These are phyloP conservation scores for Thamnophis sirtalis DNA, from an alignment of 2,113 vertebrate species.

Conservation along the genomic window DNA sequence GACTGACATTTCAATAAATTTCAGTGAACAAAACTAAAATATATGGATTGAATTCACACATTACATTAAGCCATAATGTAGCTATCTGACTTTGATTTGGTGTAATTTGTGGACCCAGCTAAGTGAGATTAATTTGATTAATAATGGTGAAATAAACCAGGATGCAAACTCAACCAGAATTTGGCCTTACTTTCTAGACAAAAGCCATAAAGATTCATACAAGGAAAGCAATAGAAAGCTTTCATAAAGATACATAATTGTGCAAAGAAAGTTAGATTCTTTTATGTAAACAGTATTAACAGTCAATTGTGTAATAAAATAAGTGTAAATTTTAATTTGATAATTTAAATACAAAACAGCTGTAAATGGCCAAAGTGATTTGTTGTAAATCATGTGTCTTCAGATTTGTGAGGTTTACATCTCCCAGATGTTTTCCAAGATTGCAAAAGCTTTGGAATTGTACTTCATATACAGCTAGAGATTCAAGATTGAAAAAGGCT, in stretches of 20 bases:
- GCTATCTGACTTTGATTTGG: neutral
- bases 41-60: neutral
- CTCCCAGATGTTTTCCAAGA: neutral
- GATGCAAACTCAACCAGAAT: neutral
- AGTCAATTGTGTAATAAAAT: conserved; percentile 10
- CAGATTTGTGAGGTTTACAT: neutral
- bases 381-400: conserved; percentile 10
- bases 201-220: neutral
- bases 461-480: neutral
- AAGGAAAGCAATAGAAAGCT: neutral
- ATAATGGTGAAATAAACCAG: neutral
- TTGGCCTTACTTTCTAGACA: neutral
- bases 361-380: conserved; percentile 30
- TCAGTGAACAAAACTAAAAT: neutral
- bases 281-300: neutral
- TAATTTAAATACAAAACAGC: conserved; percentile 40
- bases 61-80: neutral
- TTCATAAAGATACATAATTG: neutral
- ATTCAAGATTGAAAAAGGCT: neutral
- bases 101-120: neutral
- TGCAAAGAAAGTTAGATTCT: neutral
- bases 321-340: conserved; percentile 18
- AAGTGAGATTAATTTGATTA: neutral
- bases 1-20: neutral
- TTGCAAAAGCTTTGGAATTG: neutral